Conservation (phyloP, 2,113 vertebrate genomes). For the Electrona antarctica region DNA sequence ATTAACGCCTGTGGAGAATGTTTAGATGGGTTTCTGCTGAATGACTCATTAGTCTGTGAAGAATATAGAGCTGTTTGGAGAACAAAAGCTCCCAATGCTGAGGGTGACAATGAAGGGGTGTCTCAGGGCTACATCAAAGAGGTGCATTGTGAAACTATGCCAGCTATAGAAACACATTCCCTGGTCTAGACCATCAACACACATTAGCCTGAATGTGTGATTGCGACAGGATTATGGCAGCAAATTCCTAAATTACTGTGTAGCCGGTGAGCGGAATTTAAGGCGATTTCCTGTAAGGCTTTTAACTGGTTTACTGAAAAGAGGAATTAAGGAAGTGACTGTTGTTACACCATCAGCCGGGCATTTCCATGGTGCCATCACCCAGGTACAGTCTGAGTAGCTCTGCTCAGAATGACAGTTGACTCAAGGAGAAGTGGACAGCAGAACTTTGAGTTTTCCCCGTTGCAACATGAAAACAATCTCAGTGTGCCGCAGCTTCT, state of each 20-base stretch:
- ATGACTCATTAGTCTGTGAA: constrained; percentile 38
- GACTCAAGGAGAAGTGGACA: neutral
- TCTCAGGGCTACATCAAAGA: constrained; percentile 31
- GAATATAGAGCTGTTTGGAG: constrained; percentile 40
- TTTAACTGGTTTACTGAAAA: neutral
- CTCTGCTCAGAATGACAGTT: neutral
- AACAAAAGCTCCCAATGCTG: constrained; percentile 34
- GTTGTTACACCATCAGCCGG: constrained; percentile 10
- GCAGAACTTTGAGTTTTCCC: constrained; percentile 1
- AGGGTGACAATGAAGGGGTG: constrained; percentile 32
- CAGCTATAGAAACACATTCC: constrained; percentile 1
- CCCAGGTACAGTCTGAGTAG: neutral
- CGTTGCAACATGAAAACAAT: neutral
- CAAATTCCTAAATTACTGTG: neutral
- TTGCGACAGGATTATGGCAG: neutral
- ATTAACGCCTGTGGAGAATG: neutral
- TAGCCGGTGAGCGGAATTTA: neutral
- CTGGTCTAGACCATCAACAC: neutral
- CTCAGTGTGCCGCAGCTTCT: neutral
- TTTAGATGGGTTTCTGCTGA: constrained; percentile 20
- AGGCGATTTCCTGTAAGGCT: neutral
- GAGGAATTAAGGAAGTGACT: constrained; percentile 19
- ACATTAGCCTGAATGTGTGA: neutral
- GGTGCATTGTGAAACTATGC: constrained; percentile 23
- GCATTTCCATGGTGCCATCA: neutral